Evolutionary conservation across 1,140 invertebrate genomes (phyloP).

Genomic region (Ceratina japonica): DNA sequence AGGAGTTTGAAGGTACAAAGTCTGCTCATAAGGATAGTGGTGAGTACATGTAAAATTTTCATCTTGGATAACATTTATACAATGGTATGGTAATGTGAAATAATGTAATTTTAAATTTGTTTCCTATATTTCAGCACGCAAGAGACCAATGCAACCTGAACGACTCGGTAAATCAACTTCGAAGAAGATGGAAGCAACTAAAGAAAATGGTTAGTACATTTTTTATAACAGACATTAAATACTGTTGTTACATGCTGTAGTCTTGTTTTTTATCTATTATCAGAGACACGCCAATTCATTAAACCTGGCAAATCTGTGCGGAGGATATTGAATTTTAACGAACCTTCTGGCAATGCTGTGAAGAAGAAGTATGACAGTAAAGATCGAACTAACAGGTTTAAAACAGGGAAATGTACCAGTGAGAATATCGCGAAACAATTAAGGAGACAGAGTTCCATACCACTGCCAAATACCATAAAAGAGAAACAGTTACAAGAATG

Average conservation of each 20-base stretch:
- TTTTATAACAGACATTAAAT: conserved; percentile 9
- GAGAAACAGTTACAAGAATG: conserved; percentile 45
- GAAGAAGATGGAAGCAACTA: neutral
- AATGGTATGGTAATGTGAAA: no score
- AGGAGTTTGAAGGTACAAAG: neutral
- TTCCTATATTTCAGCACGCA: conserved; percentile 24
- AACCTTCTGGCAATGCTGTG: neutral
- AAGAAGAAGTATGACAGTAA: neutral
- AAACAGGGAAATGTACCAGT: neutral
- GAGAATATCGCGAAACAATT: neutral
- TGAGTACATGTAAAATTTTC: conserved; percentile 12
- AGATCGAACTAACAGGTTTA: neutral
- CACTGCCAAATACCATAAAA: conserved; percentile 64
- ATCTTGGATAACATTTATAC: neutral
- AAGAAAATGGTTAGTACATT: conserved; percentile 43
- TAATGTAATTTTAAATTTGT: no score
- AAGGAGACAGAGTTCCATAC: conserved; percentile 53
- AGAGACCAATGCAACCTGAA: conserved; percentile 42
- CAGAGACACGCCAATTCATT: neutral
- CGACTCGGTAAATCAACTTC: conserved; percentile 21
- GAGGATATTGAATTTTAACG: conserved; percentile 56
- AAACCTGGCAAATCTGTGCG: conserved; percentile 24
- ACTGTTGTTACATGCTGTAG: neutral
- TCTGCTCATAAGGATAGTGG: conserved; percentile 11
- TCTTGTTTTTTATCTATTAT: conserved; percentile 13